phyloP scores from a whole-genome alignment of 2,888 invertebrate species.

The Drosophila picticornis region DNA sequence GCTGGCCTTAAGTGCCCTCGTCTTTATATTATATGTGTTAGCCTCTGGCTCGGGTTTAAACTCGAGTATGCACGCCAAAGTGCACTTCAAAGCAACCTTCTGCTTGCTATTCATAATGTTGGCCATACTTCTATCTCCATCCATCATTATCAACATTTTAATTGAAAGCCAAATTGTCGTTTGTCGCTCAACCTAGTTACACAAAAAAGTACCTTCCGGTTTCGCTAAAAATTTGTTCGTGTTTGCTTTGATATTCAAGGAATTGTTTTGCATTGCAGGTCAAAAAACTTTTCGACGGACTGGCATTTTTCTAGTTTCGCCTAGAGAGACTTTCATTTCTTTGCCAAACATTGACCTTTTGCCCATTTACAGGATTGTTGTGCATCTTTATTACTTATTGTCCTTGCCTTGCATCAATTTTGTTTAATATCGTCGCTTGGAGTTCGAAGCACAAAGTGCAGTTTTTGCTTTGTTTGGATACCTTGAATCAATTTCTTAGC shows the following conservation, averaged over 20 bases:
- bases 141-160: constrained; percentile 53
- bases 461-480: constrained; percentile 33
- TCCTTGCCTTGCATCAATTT: constrained; percentile 43
- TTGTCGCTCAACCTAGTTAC: not conserved
- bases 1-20: not conserved
- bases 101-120: constrained; percentile 51
- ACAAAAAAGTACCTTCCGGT: not conserved
- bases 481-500: constrained; percentile 24
- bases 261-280: not conserved
- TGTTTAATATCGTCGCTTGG: constrained; percentile 49
- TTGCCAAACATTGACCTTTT: constrained; percentile 52
- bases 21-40: constrained; percentile 16
- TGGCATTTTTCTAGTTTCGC: not conserved
- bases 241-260: not conserved
- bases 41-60: not conserved
- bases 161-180: constrained; percentile 59
- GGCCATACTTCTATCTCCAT: constrained; percentile 13
- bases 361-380: constrained; percentile 25
- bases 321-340: constrained; percentile 22
- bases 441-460: constrained; percentile 33
- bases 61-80: not conserved
- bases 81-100: not conserved
- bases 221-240: not conserved
- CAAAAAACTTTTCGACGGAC: not conserved
- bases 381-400: not conserved